phyloP scores from a whole-genome alignment of 2,888 invertebrate genomes.

The Strigamia maritima region DNA sequence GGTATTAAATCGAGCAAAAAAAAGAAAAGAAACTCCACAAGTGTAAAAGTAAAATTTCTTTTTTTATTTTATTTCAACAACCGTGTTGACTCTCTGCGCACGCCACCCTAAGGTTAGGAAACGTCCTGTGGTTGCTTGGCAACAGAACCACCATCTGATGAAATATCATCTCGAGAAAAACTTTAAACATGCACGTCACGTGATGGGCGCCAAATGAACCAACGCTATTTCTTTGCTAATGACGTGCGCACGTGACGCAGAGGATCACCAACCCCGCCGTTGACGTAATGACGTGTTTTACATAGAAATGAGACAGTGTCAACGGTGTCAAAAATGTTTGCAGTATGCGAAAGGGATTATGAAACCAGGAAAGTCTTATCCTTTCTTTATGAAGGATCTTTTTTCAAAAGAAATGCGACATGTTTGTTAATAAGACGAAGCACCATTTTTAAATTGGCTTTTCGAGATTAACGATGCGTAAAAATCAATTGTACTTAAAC shows the following conservation, averaged over 20 bases:
- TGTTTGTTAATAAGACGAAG: neutral
- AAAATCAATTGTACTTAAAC: neutral
- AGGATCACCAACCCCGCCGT: neutral
- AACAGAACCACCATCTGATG: neutral
- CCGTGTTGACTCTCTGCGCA: neutral
- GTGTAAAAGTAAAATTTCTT: too few species aligned
- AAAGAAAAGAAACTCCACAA: too few species aligned
- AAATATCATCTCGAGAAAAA: neutral
- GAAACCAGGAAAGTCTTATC: neutral
- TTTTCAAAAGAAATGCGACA: neutral
- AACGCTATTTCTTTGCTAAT: slow-evolving; percentile 3
- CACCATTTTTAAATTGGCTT: neutral
- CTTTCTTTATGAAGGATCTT: neutral
- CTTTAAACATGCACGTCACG: slow-evolving; percentile 4
- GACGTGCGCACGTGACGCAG: neutral
- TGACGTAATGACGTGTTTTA: slow-evolving; percentile 4
- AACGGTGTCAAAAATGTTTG: neutral
- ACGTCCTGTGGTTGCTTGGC: neutral
- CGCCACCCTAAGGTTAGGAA: neutral
- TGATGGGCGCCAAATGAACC: neutral
- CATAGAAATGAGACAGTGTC: slow-evolving; percentile 4
- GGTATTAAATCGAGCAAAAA: neutral
- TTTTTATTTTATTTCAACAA: too few species aligned
- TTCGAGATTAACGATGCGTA: neutral
- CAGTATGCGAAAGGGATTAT: neutral